phyloP scores from a whole-genome alignment of 2,888 invertebrate species.

The Macropis europaea region DNA sequence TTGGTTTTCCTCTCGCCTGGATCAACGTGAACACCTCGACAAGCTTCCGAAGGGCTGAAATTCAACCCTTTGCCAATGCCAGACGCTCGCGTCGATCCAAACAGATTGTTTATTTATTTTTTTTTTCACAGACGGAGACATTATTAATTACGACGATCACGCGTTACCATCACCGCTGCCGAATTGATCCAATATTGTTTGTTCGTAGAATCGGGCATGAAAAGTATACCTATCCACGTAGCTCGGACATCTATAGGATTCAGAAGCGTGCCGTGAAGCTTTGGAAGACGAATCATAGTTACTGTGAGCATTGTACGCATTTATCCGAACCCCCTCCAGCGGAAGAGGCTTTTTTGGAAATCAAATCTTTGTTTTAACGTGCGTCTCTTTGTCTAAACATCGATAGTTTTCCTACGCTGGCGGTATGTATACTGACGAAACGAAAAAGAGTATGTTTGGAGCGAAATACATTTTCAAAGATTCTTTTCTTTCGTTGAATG shows the following conservation, averaged over 20 bases:
- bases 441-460: too few species aligned
- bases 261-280: slow-evolving; percentile 49
- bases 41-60: background rate
- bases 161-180: slow-evolving; percentile 62
- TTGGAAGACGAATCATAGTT: slow-evolving; percentile 59
- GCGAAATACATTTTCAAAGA: too few species aligned
- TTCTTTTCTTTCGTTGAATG: too few species aligned
- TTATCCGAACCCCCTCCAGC: background rate
- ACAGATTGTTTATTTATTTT: slow-evolving; percentile 34
- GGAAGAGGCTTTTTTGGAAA: background rate
- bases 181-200: slow-evolving; percentile 27
- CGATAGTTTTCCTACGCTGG: too few species aligned
- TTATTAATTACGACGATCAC: slow-evolving; percentile 59
- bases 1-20: slow-evolving; percentile 65
- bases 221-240: slow-evolving; percentile 12
- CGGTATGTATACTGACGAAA: too few species aligned
- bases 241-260: slow-evolving; percentile 23
- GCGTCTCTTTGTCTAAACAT: background rate
- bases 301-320: slow-evolving; percentile 1
- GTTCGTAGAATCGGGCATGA: background rate
- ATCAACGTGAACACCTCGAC: slow-evolving; percentile 50
- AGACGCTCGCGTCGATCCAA: slow-evolving; percentile 60
- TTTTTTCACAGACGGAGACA: slow-evolving; percentile 71
- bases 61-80: background rate
- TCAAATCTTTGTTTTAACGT: slow-evolving; percentile 2